Evolutionary conservation across 2,797 vertebrate genomes (phyloP).

Genomic region (Arnoldichthys spilopterus): DNA sequence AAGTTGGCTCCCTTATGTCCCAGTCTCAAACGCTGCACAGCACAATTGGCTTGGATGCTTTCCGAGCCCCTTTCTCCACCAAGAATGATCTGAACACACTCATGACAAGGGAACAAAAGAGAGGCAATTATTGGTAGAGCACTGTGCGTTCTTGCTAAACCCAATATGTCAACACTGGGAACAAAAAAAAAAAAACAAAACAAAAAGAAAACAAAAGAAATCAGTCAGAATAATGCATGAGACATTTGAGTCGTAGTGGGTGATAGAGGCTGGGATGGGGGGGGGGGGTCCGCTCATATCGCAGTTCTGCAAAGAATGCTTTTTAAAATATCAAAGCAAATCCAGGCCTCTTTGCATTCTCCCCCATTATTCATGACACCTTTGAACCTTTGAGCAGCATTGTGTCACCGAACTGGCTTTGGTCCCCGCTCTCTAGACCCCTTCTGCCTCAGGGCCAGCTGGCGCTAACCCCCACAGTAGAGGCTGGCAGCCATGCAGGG

Average conservation of each 20-base stretch:
- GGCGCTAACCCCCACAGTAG: constrained; percentile 69
- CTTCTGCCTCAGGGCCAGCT: constrained; percentile 79
- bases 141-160: constrained; percentile 70
- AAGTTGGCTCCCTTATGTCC: constrained; percentile 55
- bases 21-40: constrained; percentile 47
- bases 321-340: constrained; percentile 75
- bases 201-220: constrained; percentile 76
- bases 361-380: constrained; percentile 78
- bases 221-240: constrained; percentile 79
- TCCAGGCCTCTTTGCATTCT: constrained; percentile 70
- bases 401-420: constrained; percentile 77
- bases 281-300: constrained; percentile 66
- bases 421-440: constrained; percentile 76
- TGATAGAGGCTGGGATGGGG: constrained; percentile 53
- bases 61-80: constrained; percentile 59
- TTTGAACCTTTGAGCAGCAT: constrained; percentile 81
- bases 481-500: constrained; percentile 76
- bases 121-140: constrained; percentile 74
- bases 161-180: constrained; percentile 71
- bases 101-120: constrained; percentile 76
- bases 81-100: constrained; percentile 71
- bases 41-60: constrained; percentile 73
- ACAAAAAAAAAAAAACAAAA: constrained; percentile 65
- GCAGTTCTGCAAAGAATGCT: constrained; percentile 73
- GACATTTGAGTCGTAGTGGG: constrained; percentile 73